Evolutionary conservation across 1,140 invertebrate genomes (phyloP).

Genomic region (Euglossa dilemma): DNA sequence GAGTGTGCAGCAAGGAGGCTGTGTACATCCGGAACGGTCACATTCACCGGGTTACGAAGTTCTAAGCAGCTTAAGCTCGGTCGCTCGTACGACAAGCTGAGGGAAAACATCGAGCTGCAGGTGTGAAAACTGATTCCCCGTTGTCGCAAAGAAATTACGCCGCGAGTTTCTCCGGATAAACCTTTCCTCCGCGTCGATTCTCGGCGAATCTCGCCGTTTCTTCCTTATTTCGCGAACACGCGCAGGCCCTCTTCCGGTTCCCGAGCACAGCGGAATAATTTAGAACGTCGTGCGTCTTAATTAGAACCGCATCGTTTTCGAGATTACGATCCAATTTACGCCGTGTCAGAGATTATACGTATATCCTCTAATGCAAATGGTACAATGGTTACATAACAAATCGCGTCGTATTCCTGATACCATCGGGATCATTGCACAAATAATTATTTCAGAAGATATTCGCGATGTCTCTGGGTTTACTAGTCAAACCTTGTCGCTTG

Average conservation of each 20-base stretch:
- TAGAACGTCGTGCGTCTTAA: not conserved
- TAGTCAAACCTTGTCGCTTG: too few relatives aligned
- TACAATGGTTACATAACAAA: not conserved
- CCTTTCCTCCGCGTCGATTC: not conserved
- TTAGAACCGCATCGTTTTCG: not conserved
- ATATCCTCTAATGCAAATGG: not conserved
- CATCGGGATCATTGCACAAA: not conserved
- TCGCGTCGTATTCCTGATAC: not conserved
- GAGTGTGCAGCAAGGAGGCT: not conserved
- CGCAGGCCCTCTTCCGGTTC: too few relatives aligned
- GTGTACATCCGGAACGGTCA: not conserved
- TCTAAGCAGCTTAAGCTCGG: conserved; percentile 55
- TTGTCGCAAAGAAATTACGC: not conserved
- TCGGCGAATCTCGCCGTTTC: not conserved
- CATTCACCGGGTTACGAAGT: conserved; percentile 30
- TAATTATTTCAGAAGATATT: not conserved
- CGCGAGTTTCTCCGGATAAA: not conserved
- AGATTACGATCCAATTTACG: not conserved
- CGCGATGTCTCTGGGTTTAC: too few relatives aligned
- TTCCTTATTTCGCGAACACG: not conserved
- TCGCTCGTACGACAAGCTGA: conserved; percentile 14
- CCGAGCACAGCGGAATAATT: not conserved
- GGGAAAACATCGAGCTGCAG: conserved; percentile 22
- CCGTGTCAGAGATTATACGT: not conserved
- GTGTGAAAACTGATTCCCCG: not conserved